Base-by-base conservation (phyloP, 1,140 invertebrate genomes). In the Papilio xuthus region DNA sequence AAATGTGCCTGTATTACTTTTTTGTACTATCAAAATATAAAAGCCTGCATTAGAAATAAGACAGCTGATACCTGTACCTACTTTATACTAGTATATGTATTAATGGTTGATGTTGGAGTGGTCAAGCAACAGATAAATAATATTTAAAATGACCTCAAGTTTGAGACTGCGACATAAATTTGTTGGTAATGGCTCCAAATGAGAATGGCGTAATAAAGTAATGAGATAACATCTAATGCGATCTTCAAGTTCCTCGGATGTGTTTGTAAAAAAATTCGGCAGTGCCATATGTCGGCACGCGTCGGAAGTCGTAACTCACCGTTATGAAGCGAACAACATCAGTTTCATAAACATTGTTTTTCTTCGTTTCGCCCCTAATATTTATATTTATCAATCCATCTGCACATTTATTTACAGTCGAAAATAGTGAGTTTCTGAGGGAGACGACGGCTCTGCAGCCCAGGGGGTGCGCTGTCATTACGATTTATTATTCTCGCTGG, bases 361-460 rank as follows among this genome's bases (percentile, higher is more conserved):
- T 94, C 92, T 94, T 92, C 90, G 83, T 92, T 93, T 93, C 91
- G 90, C 91, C 92, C 92, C 92, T 89, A 92, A 92, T 94, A 94
- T 94, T 94, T 94, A 92, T 94, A 94, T 94, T 94, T 94, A 94
- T 94, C 91, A 94, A 93, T 94, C 89, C 91, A 94, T 94, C 92
- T 94, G 91, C 89, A 90, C 91, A 92, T 94, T 94, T 94, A 92
- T 92, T 92, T 93, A 93, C 92, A 94, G 90, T 91, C 84, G 82
- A 90, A 92, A 93, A 93, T 92, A 90, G 91, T 89, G 88, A 89
- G 84, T 88, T 90, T 90, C 88, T 85, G 85, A 90, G 90, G 89
- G 91, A 88, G 86, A 28, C 60, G 60, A 26, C 26, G 28, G 60
- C n/a, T 10, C 50, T 53, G 50, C 2, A 53, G 50, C 89, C 87